phyloP scores from a whole-genome alignment of 2,797 vertebrate species.

The Cirrhinus mrigala region DNA sequence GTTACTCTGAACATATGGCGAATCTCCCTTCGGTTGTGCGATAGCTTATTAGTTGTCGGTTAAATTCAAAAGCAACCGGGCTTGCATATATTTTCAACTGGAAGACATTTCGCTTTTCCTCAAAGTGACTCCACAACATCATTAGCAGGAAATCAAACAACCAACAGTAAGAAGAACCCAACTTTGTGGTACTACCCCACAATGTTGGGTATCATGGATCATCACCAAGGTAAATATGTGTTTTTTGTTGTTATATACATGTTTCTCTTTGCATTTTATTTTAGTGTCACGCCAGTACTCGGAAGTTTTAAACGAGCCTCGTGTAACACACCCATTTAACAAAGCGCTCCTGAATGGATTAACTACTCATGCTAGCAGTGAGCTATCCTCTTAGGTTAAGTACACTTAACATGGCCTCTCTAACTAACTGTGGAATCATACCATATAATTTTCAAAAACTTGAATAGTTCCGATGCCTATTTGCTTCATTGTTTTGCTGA shows the following conservation, averaged over 20 bases:
- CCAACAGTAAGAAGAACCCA: not conserved
- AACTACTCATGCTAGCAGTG: constrained; percentile 6
- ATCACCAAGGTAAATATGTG: constrained; percentile 43
- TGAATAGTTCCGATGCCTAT: not conserved
- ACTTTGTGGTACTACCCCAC: constrained; percentile 32
- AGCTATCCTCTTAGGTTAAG: constrained; percentile 14
- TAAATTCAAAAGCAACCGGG: not conserved
- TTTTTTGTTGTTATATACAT: not conserved
- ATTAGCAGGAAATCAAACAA: not conserved
- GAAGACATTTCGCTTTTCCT: not conserved
- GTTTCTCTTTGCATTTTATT: not conserved
- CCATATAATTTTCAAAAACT: not conserved
- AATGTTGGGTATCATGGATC: constrained; percentile 49
- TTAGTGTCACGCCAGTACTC: not conserved
- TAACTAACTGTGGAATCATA: not conserved
- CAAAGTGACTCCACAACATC: not conserved
- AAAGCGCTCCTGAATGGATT: constrained; percentile 37
- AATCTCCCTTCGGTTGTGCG: not conserved
- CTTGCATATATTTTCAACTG: not conserved
- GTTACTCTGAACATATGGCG: constrained; percentile 1
- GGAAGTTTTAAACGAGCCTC: constrained; percentile 17
- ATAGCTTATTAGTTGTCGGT: not conserved
- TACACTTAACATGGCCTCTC: not conserved
- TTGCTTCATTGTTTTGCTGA: constrained; percentile 10
- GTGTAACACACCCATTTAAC: constrained; percentile 36